Evolutionary conservation across 2,797 vertebrate species (phyloP).

Genomic region (Cirrhinus molitorella): DNA sequence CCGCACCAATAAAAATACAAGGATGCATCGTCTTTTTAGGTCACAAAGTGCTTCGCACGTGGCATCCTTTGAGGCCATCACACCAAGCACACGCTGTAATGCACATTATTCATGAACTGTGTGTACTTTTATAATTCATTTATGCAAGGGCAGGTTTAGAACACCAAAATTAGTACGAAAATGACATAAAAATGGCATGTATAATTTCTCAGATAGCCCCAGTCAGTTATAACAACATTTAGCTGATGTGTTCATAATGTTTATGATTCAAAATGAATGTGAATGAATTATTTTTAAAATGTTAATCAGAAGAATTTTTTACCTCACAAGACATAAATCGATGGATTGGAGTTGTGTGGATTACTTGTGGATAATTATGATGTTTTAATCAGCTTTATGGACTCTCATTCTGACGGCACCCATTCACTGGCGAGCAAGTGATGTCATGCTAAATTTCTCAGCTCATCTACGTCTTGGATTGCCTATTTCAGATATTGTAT

Average conservation of each 20-base stretch:
- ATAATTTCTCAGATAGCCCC: constrained; percentile 15
- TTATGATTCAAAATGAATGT: background rate
- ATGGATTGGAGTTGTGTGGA: background rate
- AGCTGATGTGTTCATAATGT: background rate
- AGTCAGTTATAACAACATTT: background rate
- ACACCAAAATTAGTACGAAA: background rate
- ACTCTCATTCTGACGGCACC: no score
- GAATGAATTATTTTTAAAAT: background rate
- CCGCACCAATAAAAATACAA: constrained; percentile 53
- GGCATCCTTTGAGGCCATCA: constrained; percentile 13
- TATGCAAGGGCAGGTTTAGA: constrained; percentile 20
- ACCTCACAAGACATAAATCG: background rate
- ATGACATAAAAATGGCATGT: constrained; percentile 22
- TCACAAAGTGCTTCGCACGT: constrained; percentile 32
- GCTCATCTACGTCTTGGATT: background rate
- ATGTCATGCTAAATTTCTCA: background rate
- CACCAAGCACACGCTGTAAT: constrained; percentile 14
- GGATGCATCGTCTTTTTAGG: constrained; percentile 41
- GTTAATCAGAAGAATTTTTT: background rate
- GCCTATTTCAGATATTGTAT: background rate
- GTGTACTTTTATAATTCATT: constrained; percentile 24
- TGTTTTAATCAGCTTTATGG: no score
- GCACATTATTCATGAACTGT: constrained; percentile 34
- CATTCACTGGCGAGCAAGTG: background rate
- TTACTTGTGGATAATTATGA: background rate